These are phyloP conservation scores for Acrocyrtus sp. DNA, from an alignment of 2,888 invertebrate species.

Conservation along the genomic window DNA sequence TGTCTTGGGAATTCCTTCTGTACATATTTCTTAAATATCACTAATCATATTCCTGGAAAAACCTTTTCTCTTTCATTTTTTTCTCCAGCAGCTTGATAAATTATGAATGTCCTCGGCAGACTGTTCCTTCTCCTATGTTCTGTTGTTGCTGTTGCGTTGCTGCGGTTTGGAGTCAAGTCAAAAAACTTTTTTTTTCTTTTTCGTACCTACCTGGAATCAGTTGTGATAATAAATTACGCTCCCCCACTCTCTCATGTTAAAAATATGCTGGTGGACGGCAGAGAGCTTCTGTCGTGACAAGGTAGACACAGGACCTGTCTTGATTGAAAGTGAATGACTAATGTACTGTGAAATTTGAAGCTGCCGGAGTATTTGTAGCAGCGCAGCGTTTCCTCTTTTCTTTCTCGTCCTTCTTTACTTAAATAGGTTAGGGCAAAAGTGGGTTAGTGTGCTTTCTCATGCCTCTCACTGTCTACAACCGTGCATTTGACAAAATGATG, in stretches of 20 bases:
- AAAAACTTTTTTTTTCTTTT: too few species aligned
- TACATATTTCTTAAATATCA: not conserved
- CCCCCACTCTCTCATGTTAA: too few species aligned
- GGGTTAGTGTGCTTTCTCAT: too few species aligned
- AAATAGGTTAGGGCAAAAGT: too few species aligned
- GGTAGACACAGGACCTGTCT: too few species aligned
- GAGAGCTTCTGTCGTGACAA: too few species aligned
- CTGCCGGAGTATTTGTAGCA: not conserved
- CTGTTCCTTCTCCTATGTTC: too few species aligned
- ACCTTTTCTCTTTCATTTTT: not conserved
- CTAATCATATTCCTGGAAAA: not conserved
- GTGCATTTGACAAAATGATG: not conserved
- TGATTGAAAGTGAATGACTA: conserved; percentile 7
- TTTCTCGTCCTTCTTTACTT: too few species aligned
- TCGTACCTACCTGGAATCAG: conserved; percentile 10
- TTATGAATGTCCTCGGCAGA: conserved; percentile 26
- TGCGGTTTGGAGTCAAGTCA: not conserved
- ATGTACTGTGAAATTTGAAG: conserved; percentile 17
- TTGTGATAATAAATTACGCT: not conserved
- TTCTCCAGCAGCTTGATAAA: conserved; percentile 1
- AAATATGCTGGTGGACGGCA: too few species aligned
- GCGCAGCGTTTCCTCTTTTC: too few species aligned
- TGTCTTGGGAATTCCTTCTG: not conserved
- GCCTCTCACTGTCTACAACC: not conserved
- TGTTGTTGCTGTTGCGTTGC: too few species aligned